Conservation (phyloP, 37 sponge, comb jelly and placozoan genomes). For the Aplysina aerophoba region DNA sequence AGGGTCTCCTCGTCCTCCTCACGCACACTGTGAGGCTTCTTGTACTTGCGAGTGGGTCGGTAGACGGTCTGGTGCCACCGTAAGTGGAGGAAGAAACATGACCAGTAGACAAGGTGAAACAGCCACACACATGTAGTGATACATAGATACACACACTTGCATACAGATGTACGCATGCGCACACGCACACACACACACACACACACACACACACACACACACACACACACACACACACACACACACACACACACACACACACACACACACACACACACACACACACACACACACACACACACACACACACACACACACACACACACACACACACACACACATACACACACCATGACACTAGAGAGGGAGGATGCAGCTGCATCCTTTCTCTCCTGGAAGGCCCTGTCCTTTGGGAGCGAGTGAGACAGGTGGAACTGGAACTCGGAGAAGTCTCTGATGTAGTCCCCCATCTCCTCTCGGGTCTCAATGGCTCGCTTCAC, state of each 20-base stretch:
- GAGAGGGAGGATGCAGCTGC: background rate
- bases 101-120: background rate
- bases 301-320: conserved; percentile 20
- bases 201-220: conserved; percentile 11
- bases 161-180: background rate
- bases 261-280: background rate
- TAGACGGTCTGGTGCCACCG: conserved; percentile 49
- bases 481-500: conserved; percentile 96
- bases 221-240: background rate
- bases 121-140: background rate
- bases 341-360: conserved; percentile 4
- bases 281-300: conserved; percentile 10
- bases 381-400: background rate
- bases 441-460: conserved; percentile 87
- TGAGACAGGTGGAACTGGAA: conserved; percentile 81
- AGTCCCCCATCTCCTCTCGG: conserved; percentile 92
- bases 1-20: conserved; percentile 72
- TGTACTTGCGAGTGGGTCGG: conserved; percentile 75
- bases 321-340: conserved; percentile 7
- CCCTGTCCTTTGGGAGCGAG: conserved; percentile 62
- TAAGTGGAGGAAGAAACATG: background rate
- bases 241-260: conserved; percentile 2
- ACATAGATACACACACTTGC: conserved; percentile 60
- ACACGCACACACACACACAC: background rate
- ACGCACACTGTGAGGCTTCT: conserved; percentile 43